Evolutionary conservation across 2,797 vertebrate species (phyloP).

Genomic region (Gadopsis bispinosus): DNA sequence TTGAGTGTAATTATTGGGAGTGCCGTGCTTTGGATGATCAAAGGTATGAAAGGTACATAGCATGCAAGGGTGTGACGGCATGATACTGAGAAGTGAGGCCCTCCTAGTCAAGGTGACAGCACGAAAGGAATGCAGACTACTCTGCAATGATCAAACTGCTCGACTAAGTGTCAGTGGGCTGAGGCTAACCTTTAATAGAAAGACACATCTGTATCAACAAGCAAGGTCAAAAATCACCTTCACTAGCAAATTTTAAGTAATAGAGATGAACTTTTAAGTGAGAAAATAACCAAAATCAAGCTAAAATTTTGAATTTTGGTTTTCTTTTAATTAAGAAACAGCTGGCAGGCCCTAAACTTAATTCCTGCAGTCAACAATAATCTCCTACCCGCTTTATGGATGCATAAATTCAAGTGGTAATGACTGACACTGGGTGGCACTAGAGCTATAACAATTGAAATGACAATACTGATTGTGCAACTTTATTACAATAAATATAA

Average conservation of each 20-base stretch:
- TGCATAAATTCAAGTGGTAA: background rate
- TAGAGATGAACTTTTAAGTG: background rate
- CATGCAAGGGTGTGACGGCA: slow-evolving; percentile 66
- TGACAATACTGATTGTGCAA: slow-evolving; percentile 13
- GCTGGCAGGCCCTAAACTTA: background rate
- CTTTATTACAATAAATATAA: slow-evolving; percentile 7
- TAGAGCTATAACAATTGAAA: slow-evolving; percentile 18
- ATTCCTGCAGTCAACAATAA: background rate
- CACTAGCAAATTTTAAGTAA: background rate
- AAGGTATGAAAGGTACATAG: slow-evolving; percentile 71
- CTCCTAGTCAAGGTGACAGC: slow-evolving; percentile 20
- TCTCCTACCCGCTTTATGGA: background rate
- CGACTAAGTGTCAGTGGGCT: background rate
- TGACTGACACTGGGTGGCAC: slow-evolving; percentile 46
- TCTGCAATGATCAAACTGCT: slow-evolving; percentile 3
- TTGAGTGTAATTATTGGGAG: slow-evolving; percentile 52
- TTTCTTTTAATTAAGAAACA: background rate
- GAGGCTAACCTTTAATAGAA: background rate
- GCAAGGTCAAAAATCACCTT: background rate
- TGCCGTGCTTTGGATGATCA: slow-evolving; percentile 36
- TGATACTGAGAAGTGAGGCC: slow-evolving; percentile 38
- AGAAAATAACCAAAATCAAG: background rate
- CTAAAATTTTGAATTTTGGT: background rate
- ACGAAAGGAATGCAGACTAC: slow-evolving; percentile 60
- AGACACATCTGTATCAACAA: background rate